phyloP scores from a whole-genome alignment of 2,113 vertebrate species.

The Sapajus apella region DNA sequence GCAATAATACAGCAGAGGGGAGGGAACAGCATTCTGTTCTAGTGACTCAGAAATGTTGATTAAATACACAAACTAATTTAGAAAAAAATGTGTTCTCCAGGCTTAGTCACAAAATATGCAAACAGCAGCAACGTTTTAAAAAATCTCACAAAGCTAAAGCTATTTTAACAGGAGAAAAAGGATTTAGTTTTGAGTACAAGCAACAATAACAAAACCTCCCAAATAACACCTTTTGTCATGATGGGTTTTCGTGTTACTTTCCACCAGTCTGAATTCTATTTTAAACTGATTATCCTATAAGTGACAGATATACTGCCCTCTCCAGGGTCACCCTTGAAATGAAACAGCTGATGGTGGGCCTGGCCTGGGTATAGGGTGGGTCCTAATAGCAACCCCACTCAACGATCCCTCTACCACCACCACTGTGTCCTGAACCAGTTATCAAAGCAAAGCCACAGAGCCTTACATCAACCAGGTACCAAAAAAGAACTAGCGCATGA shows the following conservation, averaged over 20 bases:
- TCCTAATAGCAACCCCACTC: neutral
- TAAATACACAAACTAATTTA: neutral
- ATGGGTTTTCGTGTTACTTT: neutral
- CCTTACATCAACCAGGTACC: neutral
- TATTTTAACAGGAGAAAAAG: neutral
- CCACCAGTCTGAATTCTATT: neutral
- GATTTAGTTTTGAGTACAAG: neutral
- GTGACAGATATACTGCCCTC: neutral
- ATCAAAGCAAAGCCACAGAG: neutral
- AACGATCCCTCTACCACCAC: neutral
- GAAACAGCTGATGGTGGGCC: neutral
- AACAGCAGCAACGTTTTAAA: neutral
- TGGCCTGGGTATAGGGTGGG: rapidly evolving
- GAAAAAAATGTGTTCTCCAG: neutral
- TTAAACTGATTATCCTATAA: neutral
- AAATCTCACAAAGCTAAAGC: neutral
- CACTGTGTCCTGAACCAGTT: neutral
- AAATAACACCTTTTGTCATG: neutral
- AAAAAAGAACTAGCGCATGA: neutral
- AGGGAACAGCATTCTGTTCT: neutral
- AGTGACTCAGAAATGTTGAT: neutral
- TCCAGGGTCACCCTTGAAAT: neutral
- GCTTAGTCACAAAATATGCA: neutral
- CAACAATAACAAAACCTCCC: neutral
- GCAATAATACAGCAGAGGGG: neutral